Base-by-base conservation (phyloP, 2,888 invertebrate genomes). In the Tachystola acroxantha region DNA sequence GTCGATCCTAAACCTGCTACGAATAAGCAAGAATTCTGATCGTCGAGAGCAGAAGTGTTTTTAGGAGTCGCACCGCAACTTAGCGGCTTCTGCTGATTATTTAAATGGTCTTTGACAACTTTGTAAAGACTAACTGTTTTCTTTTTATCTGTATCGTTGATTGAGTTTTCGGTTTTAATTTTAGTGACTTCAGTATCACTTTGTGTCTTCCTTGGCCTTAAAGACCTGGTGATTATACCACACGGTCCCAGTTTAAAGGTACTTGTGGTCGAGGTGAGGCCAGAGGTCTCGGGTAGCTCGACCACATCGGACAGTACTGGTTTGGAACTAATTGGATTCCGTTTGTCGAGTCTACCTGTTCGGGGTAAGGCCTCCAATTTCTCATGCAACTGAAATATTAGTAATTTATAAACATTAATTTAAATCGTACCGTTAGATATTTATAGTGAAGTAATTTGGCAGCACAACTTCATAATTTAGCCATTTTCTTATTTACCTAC, bases 241-340 rank as follows among this genome's bases (percentile, higher is more conserved):
- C 45, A 60, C 9, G 46, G 40, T 42, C 54, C 53, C 2, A 44
- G 39, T 50, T 57, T 66, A 1, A 53, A 26, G 5, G 64, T 63
- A 20, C 42, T 55, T 5, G 47, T 32, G 37, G 59, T 64, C 9
- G 48, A 50, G 10, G 43, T 48, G 3, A 64, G 63, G 1, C 71
- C 72, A 7, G 10, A 10, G n/a, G 41, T 35, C 40, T 82, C 82
- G 9, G 57, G 73, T 0, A 56, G 38, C 53, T 82, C 81, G 1
- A 64, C 53, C 0, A 84, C 71, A n/a, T 47, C 53, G 0, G 80
- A 72, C 3, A 81, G 48, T 7, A 67, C 57, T 0, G 79, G 80
- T 10, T 25, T n/a, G n/a, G n/a, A n/a, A n/a, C n/a, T n/a, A n/a
- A n/a, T n/a, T n/a, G n/a, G n/a, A n/a, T n/a, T n/a, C n/a, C n/a